Conservation (phyloP, 2,888 invertebrate genomes). For the Protodeltote pygarga region DNA sequence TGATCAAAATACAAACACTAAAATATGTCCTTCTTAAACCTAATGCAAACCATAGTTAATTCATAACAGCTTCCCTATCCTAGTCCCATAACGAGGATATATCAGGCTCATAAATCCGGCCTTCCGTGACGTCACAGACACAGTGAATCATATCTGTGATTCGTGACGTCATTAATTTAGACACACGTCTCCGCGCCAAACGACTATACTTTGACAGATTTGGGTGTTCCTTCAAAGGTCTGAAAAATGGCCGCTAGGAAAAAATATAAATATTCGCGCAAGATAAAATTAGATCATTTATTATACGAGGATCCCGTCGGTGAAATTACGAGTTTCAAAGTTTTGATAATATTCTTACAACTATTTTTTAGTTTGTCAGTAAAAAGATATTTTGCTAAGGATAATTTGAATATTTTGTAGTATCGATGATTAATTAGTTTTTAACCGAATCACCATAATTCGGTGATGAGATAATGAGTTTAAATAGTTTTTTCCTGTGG, state of each 20-base stretch:
- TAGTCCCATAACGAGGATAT: slow-evolving; percentile 57
- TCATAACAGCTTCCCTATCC: slow-evolving; percentile 11
- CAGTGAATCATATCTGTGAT: slow-evolving; percentile 65
- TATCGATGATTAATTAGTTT: no score
- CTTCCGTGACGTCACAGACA: slow-evolving; percentile 56
- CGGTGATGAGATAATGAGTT: no score
- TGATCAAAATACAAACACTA: no score
- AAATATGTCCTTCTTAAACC: no score
- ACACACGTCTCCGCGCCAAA: slow-evolving; percentile 52
- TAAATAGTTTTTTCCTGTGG: no score
- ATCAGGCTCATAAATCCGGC: slow-evolving; percentile 57
- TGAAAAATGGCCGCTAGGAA: slow-evolving; percentile 51
- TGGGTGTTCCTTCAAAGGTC: slow-evolving; percentile 53
- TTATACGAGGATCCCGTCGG: slow-evolving; percentile 23
- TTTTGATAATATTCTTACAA: slow-evolving; percentile 27
- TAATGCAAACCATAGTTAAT: background rate
- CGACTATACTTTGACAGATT: slow-evolving; percentile 62
- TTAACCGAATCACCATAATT: no score
- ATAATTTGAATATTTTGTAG: no score
- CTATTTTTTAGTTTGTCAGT: slow-evolving; percentile 11
- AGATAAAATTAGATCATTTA: slow-evolving; percentile 44
- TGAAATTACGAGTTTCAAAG: slow-evolving; percentile 31
- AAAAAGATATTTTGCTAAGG: slow-evolving; percentile 1
- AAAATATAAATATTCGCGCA: slow-evolving; percentile 42
- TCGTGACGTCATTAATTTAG: slow-evolving; percentile 71